Conservation (phyloP, 1,140 invertebrate species). For the Drosophila asahinai region DNA sequence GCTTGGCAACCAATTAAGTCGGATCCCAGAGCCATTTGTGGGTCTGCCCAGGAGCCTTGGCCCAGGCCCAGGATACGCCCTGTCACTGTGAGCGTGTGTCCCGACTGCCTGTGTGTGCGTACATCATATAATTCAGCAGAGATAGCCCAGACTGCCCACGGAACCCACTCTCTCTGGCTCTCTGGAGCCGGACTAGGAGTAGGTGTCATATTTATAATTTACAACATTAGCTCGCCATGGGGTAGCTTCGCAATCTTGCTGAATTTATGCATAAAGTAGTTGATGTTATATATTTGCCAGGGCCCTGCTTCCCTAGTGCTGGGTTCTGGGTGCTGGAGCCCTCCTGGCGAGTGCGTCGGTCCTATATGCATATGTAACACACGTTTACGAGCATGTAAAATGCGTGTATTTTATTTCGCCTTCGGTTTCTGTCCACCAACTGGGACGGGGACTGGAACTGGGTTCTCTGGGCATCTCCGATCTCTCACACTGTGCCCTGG, state of each 20-base stretch:
- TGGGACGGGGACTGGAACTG: neutral
- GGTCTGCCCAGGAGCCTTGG: slow-evolving; percentile 18
- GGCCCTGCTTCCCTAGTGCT: slow-evolving; percentile 1
- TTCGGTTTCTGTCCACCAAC: slow-evolving; percentile 49
- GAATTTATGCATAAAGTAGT: slow-evolving; percentile 82
- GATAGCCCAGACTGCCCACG: slow-evolving; percentile 61
- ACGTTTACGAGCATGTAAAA: slow-evolving; percentile 83
- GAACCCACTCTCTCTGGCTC: slow-evolving; percentile 27
- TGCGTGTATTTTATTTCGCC: slow-evolving; percentile 79
- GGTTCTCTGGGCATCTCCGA: slow-evolving; percentile 3
- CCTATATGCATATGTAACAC: slow-evolving; percentile 76
- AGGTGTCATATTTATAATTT: slow-evolving; percentile 84
- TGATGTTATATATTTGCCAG: slow-evolving; percentile 77
- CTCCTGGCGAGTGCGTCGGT: slow-evolving; percentile 50
- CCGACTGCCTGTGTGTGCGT: slow-evolving; percentile 49
- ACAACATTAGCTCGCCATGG: slow-evolving; percentile 83
- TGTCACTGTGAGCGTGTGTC: slow-evolving; percentile 33
- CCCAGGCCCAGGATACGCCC: slow-evolving; percentile 63
- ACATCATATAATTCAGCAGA: slow-evolving; percentile 15
- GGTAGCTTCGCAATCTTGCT: slow-evolving; percentile 82
- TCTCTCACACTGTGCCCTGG: slow-evolving; percentile 34
- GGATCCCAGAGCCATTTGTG: slow-evolving; percentile 54
- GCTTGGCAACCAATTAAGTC: slow-evolving; percentile 79
- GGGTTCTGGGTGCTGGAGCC: slow-evolving; percentile 18
- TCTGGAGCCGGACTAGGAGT: slow-evolving; percentile 60